A percentile compares a stretch with the other conserved stretches of the same genome.
phyloP scores from a whole-genome alignment of 2,113 vertebrate genomes.

The Xenopus tropicalis region DNA sequence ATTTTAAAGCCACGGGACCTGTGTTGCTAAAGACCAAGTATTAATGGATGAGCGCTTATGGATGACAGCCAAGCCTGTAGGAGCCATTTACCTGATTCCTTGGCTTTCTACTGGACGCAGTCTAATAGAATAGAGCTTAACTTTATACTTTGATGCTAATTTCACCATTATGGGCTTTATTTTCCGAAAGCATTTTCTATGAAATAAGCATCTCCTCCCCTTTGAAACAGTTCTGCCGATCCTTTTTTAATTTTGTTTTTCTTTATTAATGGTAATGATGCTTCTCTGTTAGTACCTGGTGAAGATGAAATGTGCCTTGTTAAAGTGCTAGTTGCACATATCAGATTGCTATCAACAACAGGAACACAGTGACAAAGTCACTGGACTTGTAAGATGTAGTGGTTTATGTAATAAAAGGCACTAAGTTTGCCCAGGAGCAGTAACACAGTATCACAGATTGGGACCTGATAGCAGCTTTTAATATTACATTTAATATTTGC shows the following conservation, averaged over 20 bases:
- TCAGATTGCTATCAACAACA: background rate
- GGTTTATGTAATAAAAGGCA: too few species aligned
- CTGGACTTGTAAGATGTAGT: too few species aligned
- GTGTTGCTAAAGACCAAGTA: background rate
- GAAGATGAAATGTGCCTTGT: constrained; percentile 5
- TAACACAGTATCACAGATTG: too few species aligned
- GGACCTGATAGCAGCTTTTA: too few species aligned
- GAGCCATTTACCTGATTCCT: constrained; percentile 2
- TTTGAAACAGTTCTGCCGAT: constrained; percentile 6
- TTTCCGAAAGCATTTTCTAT: constrained; percentile 15
- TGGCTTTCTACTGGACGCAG: background rate
- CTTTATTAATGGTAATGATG: constrained; percentile 10
- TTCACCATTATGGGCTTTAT: background rate
- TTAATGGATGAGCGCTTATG: background rate
- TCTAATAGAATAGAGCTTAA: background rate
- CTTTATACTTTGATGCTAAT: background rate
- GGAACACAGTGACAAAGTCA: too few species aligned
- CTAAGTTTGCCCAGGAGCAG: too few species aligned
- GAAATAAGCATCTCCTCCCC: constrained; percentile 14
- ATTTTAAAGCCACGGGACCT: background rate
- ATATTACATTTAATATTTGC: too few species aligned
- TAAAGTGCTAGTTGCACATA: constrained; percentile 13
- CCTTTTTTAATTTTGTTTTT: constrained; percentile 1
- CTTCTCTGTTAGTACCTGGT: constrained; percentile 10
- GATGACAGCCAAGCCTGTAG: background rate